Evolutionary conservation across 2,888 invertebrate species (phyloP), one percentile per base, ranked within the genome.

Genomic region (Leptopilina drosophilae): DNA sequence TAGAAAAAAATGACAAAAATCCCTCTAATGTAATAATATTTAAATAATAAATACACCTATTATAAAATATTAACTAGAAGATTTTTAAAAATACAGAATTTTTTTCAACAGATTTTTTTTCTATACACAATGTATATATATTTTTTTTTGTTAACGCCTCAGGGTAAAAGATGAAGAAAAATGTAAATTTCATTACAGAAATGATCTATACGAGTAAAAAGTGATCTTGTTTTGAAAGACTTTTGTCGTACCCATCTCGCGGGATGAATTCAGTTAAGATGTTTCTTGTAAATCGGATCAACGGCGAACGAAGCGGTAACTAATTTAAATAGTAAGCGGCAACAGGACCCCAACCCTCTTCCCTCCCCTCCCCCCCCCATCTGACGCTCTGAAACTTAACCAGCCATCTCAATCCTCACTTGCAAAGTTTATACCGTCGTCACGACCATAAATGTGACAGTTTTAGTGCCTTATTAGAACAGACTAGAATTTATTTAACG

Each of bases 241-340:
- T 77, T 75, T 69, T 66, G 53, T 73, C 49, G 62, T 66, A 62
- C 53, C 46, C n/a, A 49, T 59, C 59, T 67, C 69, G 65, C 42
- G 67, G 53, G 56, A 76, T 73, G 26, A 78, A 79, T 79, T 78
- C 67, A 78, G 77, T 79, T 80, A 80, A 76, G 81, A 80, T 80
- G 81, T 80, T 78, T 79, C 79, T 77, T 81, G 80, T 79, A 81
- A 85, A 83, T 85, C 82, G 82, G 85, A 81, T 85, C 81, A 82
- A 20, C 77, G 75, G 80, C 80, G 81, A 84, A 82, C 77, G 81
- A 80, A 80, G 81, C 66, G 80, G 77, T 82, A 84, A 82, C 82
- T 84, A 82, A 82, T 84, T 82, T 77, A 82, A 82, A 80, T 80
- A 81, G 77, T 79, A 79, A 82, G 82, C 80, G 69, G 75, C 79